Evolutionary conservation across 2,888 invertebrate species (phyloP).

Genomic region (Abscondita cerata): DNA sequence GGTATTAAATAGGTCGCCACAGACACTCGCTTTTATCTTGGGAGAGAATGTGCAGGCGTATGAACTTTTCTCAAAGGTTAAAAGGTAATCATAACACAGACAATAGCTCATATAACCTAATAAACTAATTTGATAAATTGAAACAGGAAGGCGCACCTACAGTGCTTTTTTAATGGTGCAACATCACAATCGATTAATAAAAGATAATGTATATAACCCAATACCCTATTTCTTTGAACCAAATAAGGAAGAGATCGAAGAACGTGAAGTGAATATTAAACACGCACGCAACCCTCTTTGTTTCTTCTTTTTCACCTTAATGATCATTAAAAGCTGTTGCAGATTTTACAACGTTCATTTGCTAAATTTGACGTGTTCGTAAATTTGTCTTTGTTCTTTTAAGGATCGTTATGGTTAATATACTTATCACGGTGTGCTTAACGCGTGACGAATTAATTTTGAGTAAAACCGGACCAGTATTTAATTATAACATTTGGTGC

Average conservation of each 20-base stretch:
- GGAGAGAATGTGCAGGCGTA: conserved; percentile 2
- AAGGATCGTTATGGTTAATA: no score
- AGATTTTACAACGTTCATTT: background rate
- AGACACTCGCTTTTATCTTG: background rate
- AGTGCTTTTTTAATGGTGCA: conserved; percentile 34
- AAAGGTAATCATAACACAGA: conserved; percentile 35
- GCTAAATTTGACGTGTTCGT: no score
- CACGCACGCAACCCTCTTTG: background rate
- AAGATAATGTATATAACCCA: conserved; percentile 8
- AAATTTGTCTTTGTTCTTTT: no score
- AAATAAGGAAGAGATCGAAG: background rate
- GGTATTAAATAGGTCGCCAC: background rate
- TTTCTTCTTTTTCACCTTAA: background rate
- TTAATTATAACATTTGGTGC: no score
- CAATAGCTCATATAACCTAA: conserved; percentile 43
- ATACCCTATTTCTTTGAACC: background rate
- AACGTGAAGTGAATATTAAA: background rate
- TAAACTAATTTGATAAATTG: conserved; percentile 45
- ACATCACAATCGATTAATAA: conserved; percentile 28
- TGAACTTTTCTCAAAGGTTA: conserved; percentile 30
- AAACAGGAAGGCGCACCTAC: conserved; percentile 43
- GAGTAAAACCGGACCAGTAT: no score
- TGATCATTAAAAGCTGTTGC: background rate
- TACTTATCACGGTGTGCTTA: no score
- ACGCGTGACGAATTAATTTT: no score